A percentile compares a stretch with the other conserved stretches of the same genome.
These are phyloP conservation scores for Drosophila prostipennis DNA, from an alignment of 2,888 invertebrate species.

Conservation along the genomic window DNA sequence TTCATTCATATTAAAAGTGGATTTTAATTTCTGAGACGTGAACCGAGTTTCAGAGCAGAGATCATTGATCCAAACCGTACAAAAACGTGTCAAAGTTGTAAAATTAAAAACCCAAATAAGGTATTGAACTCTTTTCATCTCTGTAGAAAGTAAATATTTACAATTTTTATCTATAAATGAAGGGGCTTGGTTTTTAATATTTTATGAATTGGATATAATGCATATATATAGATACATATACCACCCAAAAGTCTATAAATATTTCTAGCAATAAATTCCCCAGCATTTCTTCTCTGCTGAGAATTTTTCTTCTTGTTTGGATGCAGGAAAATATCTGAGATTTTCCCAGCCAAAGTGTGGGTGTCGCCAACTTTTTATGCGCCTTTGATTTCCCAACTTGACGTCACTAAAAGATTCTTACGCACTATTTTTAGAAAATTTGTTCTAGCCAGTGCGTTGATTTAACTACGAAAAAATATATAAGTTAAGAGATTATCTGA, in stretches of 20 bases:
- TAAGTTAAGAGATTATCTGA: background rate
- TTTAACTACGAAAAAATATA: background rate
- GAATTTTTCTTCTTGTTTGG: slow-evolving; percentile 21
- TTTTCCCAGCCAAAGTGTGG: slow-evolving; percentile 43
- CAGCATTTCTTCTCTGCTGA: slow-evolving; percentile 28
- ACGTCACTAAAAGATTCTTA: slow-evolving; percentile 48
- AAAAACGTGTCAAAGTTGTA: slow-evolving; percentile 13
- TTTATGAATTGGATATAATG: slow-evolving; percentile 15
- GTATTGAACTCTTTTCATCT: slow-evolving; percentile 15
- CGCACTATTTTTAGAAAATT: slow-evolving; percentile 21
- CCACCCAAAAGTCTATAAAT: slow-evolving; percentile 24
- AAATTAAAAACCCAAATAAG: slow-evolving; percentile 5
- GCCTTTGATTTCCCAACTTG: slow-evolving; percentile 30
- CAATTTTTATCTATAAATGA: background rate
- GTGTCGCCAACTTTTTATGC: slow-evolving; percentile 39
- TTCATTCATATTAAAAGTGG: slow-evolving; percentile 26
- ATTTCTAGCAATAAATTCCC: slow-evolving; percentile 9
- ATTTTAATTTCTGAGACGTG: slow-evolving; percentile 21
- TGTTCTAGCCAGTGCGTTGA: background rate
- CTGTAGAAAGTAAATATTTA: background rate
- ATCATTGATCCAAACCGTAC: slow-evolving; percentile 13
- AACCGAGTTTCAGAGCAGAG: slow-evolving; percentile 19
- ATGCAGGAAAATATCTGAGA: slow-evolving; percentile 17
- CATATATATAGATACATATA: background rate
- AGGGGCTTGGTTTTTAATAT: slow-evolving; percentile 29